phyloP scores from a whole-genome alignment of 2,797 vertebrate species.

The Rhynchonycteris naso region DNA sequence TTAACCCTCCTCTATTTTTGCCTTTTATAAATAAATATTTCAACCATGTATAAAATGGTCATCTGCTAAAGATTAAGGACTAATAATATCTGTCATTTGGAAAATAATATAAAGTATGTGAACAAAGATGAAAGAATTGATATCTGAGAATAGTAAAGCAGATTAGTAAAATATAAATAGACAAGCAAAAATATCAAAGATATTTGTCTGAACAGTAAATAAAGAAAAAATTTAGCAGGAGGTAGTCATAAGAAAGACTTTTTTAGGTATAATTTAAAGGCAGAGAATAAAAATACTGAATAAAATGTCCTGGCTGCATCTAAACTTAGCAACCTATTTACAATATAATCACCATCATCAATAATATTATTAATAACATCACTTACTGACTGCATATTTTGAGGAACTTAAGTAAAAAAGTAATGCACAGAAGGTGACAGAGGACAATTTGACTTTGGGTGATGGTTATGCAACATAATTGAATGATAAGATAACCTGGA shows the following conservation, averaged over 20 bases:
- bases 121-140: constrained; percentile 57
- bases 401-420: not conserved
- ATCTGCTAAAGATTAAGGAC: constrained; percentile 58
- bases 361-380: not conserved
- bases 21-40: not conserved
- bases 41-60: constrained; percentile 6
- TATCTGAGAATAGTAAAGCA: constrained; percentile 64
- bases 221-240: constrained; percentile 59
- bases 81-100: constrained; percentile 60
- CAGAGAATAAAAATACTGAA: constrained; percentile 62
- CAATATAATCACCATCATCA: not conserved
- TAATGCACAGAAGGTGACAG: too few species aligned
- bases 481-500: too few species aligned
- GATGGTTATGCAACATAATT: too few species aligned
- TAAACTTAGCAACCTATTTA: not conserved
- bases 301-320: not conserved
- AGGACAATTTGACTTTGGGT: too few species aligned
- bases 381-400: not conserved
- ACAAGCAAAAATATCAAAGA: constrained; percentile 72
- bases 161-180: constrained; percentile 64
- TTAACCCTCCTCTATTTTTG: not conserved
- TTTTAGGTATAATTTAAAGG: constrained; percentile 62
- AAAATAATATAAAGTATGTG: constrained; percentile 41
- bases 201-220: constrained; percentile 71
- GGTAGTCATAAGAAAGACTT: constrained; percentile 60